These are phyloP conservation scores for Vireo altiloquus DNA, from an alignment of 2,113 vertebrate genomes.

Conservation along the genomic window DNA sequence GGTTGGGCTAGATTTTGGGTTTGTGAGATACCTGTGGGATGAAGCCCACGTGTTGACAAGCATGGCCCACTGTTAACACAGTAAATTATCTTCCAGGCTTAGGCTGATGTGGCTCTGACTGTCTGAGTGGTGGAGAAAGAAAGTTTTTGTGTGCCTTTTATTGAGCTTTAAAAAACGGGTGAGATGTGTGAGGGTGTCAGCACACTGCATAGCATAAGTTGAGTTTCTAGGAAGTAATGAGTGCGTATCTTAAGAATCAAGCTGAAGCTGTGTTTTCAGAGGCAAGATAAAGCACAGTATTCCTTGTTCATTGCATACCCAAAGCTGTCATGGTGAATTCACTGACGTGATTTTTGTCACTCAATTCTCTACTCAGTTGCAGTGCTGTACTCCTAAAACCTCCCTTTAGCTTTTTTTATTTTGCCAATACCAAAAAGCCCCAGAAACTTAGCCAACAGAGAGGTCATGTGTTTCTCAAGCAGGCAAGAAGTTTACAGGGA, in stretches of 20 bases:
- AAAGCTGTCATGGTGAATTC: neutral
- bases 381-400: fast-evolving
- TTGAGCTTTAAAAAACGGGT: neutral
- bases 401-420: neutral
- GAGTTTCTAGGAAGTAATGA: neutral
- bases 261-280: neutral
- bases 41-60: fast-evolving
- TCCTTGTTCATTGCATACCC: fast-evolving
- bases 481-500: neutral
- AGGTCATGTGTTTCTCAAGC: neutral
- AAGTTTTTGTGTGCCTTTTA: neutral
- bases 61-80: fast-evolving
- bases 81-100: neutral
- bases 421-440: neutral
- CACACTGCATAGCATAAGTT: neutral
- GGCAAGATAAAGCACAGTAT: neutral
- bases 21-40: neutral
- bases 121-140: neutral
- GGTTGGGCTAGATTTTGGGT: neutral
- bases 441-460: neutral
- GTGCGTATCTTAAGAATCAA: neutral
- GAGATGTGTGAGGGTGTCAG: fast-evolving
- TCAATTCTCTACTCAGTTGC: neutral
- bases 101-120: neutral
- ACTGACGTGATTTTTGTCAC: neutral